A percentile compares a stretch with the other conserved stretches of the same genome.
Evolutionary conservation across 2,888 invertebrate genomes (phyloP).

Genomic region (Orthosia gracilis): DNA sequence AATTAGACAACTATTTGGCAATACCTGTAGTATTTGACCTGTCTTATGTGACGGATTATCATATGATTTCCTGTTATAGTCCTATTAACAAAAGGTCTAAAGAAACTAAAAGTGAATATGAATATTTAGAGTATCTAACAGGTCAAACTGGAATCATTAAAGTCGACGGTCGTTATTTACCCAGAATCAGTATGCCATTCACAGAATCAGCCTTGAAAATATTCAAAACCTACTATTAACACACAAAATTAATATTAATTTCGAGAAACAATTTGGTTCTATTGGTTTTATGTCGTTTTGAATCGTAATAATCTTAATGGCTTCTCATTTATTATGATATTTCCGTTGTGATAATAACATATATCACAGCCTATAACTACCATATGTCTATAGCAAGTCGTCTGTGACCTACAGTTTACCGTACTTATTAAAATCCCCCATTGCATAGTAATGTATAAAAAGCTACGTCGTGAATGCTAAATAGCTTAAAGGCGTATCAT

Average conservation of each 20-base stretch:
- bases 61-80: slow-evolving; percentile 9
- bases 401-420: slow-evolving; percentile 6
- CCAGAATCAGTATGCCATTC: slow-evolving; percentile 33
- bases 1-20: background rate
- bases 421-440: slow-evolving; percentile 18
- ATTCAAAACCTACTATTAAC: slow-evolving; percentile 24
- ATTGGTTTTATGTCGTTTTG: background rate
- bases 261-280: slow-evolving; percentile 31
- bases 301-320: slow-evolving; percentile 19
- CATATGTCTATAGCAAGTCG: background rate
- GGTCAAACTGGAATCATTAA: slow-evolving; percentile 30
- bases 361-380: too few species aligned
- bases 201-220: slow-evolving; percentile 48
- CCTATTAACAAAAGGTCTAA: slow-evolving; percentile 7
- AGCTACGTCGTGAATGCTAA: slow-evolving; percentile 24
- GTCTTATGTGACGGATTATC: background rate
- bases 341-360: slow-evolving; percentile 10
- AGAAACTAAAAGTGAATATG: slow-evolving; percentile 3
- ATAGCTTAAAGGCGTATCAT: slow-evolving; percentile 13
- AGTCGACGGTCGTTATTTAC: slow-evolving; percentile 21
- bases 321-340: slow-evolving; percentile 38
- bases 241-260: slow-evolving; percentile 14
- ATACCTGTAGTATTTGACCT: background rate
- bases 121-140: slow-evolving; percentile 23
- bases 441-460: slow-evolving; percentile 23